phyloP scores from a whole-genome alignment of 2,888 invertebrate species.

The Leucophenga montana region DNA sequence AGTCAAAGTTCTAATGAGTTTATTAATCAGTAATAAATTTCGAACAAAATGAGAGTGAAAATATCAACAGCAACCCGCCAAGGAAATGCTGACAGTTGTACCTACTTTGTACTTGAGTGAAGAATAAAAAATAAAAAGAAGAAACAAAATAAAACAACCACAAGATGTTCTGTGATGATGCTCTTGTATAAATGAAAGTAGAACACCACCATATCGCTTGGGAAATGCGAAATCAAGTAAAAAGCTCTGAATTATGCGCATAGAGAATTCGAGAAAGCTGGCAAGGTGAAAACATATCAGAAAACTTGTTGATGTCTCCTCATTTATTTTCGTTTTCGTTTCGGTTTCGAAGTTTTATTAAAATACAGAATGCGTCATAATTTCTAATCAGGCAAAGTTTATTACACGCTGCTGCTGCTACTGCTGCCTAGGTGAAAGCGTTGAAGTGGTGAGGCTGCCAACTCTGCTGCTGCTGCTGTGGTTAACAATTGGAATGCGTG shows the following conservation, averaged over 20 bases:
- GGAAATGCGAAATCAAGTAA: no score
- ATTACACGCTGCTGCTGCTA: neutral
- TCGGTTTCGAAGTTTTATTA: constrained; percentile 18
- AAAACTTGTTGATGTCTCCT: constrained; percentile 23
- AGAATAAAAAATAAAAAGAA: constrained; percentile 1
- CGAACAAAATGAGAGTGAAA: constrained; percentile 24
- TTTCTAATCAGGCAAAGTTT: constrained; percentile 42
- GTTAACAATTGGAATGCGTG: neutral
- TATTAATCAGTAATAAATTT: constrained; percentile 58
- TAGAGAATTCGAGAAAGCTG: neutral
- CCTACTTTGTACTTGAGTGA: no score
- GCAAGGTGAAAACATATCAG: constrained; percentile 2
- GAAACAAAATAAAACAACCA: no score
- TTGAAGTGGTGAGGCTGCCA: constrained; percentile 30
- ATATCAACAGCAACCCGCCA: constrained; percentile 2
- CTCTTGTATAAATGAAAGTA: neutral
- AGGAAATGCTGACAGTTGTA: no score
- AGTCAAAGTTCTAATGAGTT: constrained; percentile 61
- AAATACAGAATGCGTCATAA: constrained; percentile 49
- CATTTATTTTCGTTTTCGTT: constrained; percentile 16
- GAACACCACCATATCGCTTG: no score
- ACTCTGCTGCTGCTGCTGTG: constrained; percentile 6
- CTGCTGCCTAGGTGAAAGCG: constrained; percentile 26
- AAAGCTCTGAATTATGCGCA: neutral
- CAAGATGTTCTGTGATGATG: neutral